Conservation (phyloP, 1,140 invertebrate species). For the Brachionus koreanus region DNA sequence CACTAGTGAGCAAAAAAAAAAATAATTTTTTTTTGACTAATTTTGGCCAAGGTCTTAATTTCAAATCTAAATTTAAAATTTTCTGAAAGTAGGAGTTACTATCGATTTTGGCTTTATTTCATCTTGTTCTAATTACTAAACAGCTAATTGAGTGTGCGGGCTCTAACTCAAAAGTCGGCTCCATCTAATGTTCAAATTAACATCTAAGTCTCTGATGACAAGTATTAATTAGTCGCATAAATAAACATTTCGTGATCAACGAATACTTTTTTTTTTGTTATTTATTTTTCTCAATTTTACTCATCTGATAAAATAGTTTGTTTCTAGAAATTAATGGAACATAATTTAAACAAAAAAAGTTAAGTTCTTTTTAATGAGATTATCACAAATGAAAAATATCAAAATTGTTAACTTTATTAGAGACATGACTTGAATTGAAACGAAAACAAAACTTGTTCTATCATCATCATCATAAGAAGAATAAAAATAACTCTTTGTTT, state of each 20-base stretch:
- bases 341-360: background rate
- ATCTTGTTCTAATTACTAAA: background rate
- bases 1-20: background rate
- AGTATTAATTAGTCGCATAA: background rate
- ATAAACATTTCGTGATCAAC: background rate
- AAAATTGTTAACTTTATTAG: background rate
- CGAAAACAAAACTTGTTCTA: background rate
- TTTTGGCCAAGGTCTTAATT: background rate
- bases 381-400: background rate
- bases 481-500: background rate
- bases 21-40: background rate
- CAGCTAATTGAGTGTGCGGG: background rate
- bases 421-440: conserved; percentile 2
- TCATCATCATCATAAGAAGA: background rate
- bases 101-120: background rate
- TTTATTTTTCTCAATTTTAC: background rate
- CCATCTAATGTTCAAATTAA: background rate
- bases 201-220: background rate
- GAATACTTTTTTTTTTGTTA: background rate
- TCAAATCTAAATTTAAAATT: background rate
- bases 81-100: background rate
- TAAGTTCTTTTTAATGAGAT: background rate
- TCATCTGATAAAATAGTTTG: background rate
- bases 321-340: background rate
- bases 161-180: background rate